Evolutionary conservation across 2,888 invertebrate species (phyloP).

Genomic region (Andricus curvator): DNA sequence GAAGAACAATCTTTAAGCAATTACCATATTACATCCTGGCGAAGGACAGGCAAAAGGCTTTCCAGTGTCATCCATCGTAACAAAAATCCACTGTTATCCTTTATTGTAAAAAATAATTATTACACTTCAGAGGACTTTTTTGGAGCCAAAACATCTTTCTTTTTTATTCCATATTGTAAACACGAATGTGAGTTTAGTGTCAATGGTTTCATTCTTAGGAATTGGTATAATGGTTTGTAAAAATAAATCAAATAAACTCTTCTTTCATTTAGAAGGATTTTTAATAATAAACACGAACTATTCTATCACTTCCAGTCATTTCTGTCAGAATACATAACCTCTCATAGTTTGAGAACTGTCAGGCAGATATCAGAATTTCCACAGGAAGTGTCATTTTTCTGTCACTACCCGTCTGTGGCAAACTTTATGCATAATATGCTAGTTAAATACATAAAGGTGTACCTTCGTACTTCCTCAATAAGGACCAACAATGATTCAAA

Average conservation of each 20-base stretch:
- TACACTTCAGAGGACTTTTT: neutral
- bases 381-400: too few species aligned
- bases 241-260: neutral
- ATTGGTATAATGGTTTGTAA: neutral
- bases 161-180: neutral
- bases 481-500: too few species aligned
- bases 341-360: neutral
- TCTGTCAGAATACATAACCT: neutral
- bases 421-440: too few species aligned
- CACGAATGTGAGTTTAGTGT: neutral
- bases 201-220: neutral
- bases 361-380: too few species aligned
- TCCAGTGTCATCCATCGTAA: slow-evolving; percentile 80
- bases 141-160: neutral
- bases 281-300: neutral
- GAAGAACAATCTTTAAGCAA: neutral
- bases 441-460: too few species aligned
- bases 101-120: neutral
- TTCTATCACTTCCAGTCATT: neutral
- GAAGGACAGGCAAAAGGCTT: slow-evolving; percentile 87
- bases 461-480: too few species aligned
- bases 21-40: slow-evolving; percentile 85
- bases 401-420: too few species aligned
- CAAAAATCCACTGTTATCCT: neutral
- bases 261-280: neutral